phyloP scores from a whole-genome alignment of 2,888 invertebrate species.

The Cephonodes hylas region DNA sequence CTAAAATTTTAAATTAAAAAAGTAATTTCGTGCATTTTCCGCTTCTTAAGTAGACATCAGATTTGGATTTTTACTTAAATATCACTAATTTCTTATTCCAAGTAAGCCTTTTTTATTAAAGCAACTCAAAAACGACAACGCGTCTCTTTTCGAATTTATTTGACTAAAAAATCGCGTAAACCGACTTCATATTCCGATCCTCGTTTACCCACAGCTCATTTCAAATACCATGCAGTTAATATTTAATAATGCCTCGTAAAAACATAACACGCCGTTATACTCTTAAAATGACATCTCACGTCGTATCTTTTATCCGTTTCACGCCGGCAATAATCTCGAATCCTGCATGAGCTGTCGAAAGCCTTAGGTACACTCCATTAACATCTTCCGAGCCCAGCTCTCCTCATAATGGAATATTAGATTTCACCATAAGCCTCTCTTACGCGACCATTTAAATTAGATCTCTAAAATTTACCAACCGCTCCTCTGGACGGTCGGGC shows the following conservation, averaged over 20 bases:
- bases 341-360: constrained; percentile 24
- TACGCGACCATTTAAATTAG: constrained; percentile 52
- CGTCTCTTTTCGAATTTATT: no score
- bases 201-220: background rate
- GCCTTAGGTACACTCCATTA: constrained; percentile 56
- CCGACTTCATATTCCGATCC: background rate
- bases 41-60: no score
- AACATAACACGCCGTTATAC: background rate
- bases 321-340: background rate
- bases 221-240: background rate
- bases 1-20: no score
- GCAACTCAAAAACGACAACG: no score
- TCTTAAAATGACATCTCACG: background rate
- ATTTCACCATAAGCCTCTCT: constrained; percentile 61
- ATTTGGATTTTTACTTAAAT: no score
- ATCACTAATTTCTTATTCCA: no score
- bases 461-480: constrained; percentile 47
- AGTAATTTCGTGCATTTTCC: no score
- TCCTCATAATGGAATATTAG: constrained; percentile 72
- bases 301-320: background rate
- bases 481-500: constrained; percentile 20
- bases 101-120: no score
- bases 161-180: background rate
- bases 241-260: background rate
- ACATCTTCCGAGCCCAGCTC: constrained; percentile 55